These are phyloP conservation scores for Toxotes chatareus DNA, from an alignment of 2,113 vertebrate genomes.

Conservation along the genomic window DNA sequence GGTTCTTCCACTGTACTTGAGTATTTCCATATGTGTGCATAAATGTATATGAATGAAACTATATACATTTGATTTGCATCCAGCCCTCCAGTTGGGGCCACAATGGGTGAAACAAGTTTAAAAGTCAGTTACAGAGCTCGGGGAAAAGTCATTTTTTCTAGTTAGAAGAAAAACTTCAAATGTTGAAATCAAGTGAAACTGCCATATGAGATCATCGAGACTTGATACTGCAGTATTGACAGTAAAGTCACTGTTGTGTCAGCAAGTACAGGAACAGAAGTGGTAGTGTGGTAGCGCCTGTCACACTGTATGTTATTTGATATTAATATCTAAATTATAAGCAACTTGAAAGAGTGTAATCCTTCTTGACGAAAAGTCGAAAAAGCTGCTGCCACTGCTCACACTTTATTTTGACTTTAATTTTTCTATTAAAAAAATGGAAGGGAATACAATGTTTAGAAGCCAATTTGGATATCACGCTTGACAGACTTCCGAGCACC, in stretches of 20 bases:
- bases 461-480: not conserved
- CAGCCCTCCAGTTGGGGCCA: no score
- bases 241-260: not conserved
- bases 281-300: not conserved
- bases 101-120: not conserved
- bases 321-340: not conserved
- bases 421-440: not conserved
- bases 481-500: not conserved
- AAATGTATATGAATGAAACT: no score
- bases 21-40: no score
- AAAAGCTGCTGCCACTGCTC: not conserved
- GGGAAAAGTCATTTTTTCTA: not conserved
- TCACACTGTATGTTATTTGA: not conserved
- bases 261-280: conserved; percentile 15
- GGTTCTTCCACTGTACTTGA: no score
- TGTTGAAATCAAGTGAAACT: conserved; percentile 15
- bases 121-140: not conserved
- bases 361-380: not conserved
- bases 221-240: not conserved
- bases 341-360: not conserved
- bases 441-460: not conserved
- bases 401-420: not conserved
- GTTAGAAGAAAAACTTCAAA: not conserved
- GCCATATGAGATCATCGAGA: not conserved
- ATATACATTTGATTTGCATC: no score